These are phyloP conservation scores for Dynastes maya DNA, from an alignment of 2,888 invertebrate species.

Conservation along the genomic window DNA sequence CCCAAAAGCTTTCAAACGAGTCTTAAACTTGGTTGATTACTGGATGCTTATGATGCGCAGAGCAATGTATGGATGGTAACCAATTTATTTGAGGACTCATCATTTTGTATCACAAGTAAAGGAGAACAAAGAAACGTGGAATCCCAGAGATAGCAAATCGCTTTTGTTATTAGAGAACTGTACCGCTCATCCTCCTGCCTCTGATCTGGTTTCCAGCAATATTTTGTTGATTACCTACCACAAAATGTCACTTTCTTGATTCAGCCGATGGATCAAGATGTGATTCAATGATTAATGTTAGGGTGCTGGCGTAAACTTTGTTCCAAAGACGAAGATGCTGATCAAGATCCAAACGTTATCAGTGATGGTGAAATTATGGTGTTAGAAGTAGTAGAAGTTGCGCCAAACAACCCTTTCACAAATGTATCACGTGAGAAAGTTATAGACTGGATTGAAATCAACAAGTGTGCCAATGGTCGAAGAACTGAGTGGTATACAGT, in stretches of 20 bases:
- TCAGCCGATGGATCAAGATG: conserved; percentile 60
- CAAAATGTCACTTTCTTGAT: conserved; percentile 55
- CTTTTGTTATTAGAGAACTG: too few species aligned
- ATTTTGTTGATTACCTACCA: background rate
- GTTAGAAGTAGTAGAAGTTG: conserved; percentile 1
- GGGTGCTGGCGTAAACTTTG: background rate
- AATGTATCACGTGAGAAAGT: conserved; percentile 9
- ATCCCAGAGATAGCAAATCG: too few species aligned
- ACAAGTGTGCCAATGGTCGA: background rate
- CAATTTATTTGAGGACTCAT: too few species aligned
- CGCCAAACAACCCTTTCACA: conserved; percentile 5
- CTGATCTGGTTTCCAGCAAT: background rate
- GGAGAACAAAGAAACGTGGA: too few species aligned
- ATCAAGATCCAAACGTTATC: background rate
- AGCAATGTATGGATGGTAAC: too few species aligned
- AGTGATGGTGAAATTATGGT: conserved; percentile 19
- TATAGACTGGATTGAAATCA: background rate
- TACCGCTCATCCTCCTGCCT: conserved; percentile 17
- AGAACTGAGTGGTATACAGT: conserved; percentile 3
- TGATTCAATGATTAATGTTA: conserved; percentile 43
- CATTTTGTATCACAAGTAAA: too few species aligned
- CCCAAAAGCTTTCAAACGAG: background rate
- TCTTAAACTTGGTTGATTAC: too few species aligned
- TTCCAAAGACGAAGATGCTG: background rate
- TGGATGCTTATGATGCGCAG: too few species aligned